Conservation (phyloP, 2,797 vertebrate genomes). For the Aldrovandia affinis region DNA sequence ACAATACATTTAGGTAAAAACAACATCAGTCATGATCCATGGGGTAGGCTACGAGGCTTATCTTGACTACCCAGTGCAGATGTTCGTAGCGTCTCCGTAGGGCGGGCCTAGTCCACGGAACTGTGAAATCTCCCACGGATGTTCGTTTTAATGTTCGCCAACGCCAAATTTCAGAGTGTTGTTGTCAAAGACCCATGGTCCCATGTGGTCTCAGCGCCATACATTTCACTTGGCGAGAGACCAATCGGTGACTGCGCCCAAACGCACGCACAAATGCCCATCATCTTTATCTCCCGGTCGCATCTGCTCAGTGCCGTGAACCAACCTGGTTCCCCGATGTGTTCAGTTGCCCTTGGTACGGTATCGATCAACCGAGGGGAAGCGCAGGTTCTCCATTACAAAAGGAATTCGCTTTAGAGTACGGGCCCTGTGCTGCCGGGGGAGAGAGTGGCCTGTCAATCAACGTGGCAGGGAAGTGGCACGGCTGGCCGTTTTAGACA, state of each 20-base stretch:
- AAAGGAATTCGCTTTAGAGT: conserved; percentile 44
- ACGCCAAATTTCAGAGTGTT: not conserved
- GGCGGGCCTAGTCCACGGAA: not conserved
- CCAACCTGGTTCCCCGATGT: conserved; percentile 41
- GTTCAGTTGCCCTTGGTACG: conserved; percentile 62
- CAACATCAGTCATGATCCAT: not conserved
- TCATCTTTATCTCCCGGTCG: conserved; percentile 32
- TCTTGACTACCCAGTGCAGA: not conserved
- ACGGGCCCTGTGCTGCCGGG: conserved; percentile 21
- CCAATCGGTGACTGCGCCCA: too few species aligned
- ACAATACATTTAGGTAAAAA: not conserved
- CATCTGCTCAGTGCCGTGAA: conserved; percentile 42
- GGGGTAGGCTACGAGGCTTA: not conserved
- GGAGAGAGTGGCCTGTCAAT: conserved; percentile 26
- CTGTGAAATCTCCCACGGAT: not conserved
- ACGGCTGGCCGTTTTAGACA: conserved; percentile 7
- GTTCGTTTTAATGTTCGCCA: not conserved
- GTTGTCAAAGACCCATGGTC: not conserved
- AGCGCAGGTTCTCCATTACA: conserved; percentile 55
- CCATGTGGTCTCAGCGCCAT: not conserved
- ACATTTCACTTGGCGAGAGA: not conserved
- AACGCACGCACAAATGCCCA: not conserved
- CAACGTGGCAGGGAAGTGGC: conserved; percentile 45
- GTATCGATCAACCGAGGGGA: conserved; percentile 61
- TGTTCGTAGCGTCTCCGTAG: not conserved